A percentile compares a stretch with the other conserved stretches of the same genome.
Evolutionary conservation across 2,113 vertebrate species (phyloP).

Genomic region (Sylvietta virens): DNA sequence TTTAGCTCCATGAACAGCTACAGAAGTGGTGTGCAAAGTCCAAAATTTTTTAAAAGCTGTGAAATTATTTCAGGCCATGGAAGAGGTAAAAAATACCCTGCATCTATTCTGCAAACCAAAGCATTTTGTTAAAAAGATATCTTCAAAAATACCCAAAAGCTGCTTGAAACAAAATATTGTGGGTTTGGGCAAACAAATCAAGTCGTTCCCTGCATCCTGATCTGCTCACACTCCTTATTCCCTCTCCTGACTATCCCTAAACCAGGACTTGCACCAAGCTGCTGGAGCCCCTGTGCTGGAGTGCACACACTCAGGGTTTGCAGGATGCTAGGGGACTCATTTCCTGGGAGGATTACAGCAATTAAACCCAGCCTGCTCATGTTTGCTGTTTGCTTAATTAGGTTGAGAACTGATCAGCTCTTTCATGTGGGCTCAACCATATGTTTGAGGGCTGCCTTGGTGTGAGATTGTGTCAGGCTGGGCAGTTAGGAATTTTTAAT

Average conservation of each 20-base stretch:
- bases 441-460: background rate
- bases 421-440: background rate
- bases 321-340: background rate
- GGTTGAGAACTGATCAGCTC: background rate
- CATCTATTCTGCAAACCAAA: background rate
- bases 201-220: rapidly evolving
- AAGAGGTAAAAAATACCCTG: background rate
- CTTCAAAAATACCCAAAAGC: background rate
- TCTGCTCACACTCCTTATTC: background rate
- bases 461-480: background rate
- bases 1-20: background rate
- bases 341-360: background rate
- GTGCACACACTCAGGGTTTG: rapidly evolving
- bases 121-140: background rate
- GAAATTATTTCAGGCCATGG: background rate
- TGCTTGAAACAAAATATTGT: background rate
- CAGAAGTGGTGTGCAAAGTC: background rate
- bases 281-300: background rate
- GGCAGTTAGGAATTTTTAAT: background rate
- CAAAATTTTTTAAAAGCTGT: background rate
- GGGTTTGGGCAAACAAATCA: background rate
- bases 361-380: background rate
- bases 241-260: background rate
- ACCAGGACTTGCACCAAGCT: background rate
- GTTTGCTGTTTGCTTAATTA: conserved; percentile 19